Evolutionary conservation across 2,888 invertebrate species (phyloP).

Genomic region (Pteria penguin): DNA sequence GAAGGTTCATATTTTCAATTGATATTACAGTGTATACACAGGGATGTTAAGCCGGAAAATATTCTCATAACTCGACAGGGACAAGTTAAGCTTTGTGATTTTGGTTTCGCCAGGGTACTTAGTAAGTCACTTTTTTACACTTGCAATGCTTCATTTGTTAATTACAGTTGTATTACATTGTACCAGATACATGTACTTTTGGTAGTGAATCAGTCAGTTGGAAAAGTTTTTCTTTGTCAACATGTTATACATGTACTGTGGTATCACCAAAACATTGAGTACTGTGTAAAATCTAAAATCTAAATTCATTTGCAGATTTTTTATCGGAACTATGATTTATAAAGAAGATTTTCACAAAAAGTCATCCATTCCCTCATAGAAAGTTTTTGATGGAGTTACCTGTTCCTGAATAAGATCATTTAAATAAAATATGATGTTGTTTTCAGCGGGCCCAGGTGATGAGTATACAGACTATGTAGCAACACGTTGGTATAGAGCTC

Average conservation of each 20-base stretch:
- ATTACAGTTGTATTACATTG: no score
- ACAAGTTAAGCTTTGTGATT: slow-evolving; percentile 98
- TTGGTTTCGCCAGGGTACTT: slow-evolving; percentile 98
- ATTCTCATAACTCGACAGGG: slow-evolving; percentile 95
- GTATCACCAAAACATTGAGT: no score
- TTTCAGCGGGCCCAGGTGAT: slow-evolving; percentile 89
- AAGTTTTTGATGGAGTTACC: no score
- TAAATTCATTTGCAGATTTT: no score
- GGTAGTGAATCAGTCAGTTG: background rate
- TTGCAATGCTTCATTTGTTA: background rate
- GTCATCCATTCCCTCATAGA: no score
- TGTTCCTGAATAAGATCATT: no score
- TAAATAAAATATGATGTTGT: background rate
- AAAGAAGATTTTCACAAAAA: no score
- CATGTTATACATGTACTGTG: no score
- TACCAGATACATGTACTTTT: background rate
- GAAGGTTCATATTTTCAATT: no score
- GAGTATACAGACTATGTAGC: slow-evolving; percentile 99
- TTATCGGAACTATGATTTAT: no score
- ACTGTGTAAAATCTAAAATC: no score
- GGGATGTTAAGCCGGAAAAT: slow-evolving; percentile 99
- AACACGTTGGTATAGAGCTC: slow-evolving; percentile 98
- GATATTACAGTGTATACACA: slow-evolving; percentile 89
- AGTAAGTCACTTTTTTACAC: slow-evolving; percentile 80
- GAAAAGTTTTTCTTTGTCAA: background rate